phyloP scores from a whole-genome alignment of 2,113 vertebrate genomes.

The Muscicapa adusta region DNA sequence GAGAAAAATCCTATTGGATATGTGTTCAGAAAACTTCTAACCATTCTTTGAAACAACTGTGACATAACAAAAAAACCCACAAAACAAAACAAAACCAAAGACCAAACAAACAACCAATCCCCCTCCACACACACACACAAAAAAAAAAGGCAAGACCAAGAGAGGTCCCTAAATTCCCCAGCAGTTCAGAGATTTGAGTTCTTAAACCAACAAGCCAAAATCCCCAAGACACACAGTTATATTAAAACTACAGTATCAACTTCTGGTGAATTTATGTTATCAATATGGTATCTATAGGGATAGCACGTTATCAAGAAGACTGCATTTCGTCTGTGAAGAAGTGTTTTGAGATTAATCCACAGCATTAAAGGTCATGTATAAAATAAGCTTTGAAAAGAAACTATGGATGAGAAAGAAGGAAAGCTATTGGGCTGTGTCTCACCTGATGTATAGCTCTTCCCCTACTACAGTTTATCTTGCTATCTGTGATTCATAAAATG shows the following conservation, averaged over 20 bases:
- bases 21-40: neutral
- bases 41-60: neutral
- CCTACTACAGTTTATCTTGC: neutral
- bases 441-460: neutral
- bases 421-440: neutral
- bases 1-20: neutral
- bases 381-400: neutral
- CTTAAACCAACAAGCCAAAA: neutral
- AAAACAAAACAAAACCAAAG: neutral
- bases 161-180: neutral
- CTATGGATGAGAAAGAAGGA: neutral
- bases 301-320: neutral
- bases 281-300: neutral
- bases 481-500: neutral
- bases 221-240: neutral
- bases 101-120: neutral
- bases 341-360: neutral
- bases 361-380: neutral
- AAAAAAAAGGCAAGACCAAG: neutral
- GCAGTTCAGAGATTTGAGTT: neutral
- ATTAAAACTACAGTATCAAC: neutral
- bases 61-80: neutral
- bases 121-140: neutral
- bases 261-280: neutral
- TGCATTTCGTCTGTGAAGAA: neutral